Base-by-base conservation (phyloP, 92 coral and sea anemone genomes). In the Actinernus sp. region DNA sequence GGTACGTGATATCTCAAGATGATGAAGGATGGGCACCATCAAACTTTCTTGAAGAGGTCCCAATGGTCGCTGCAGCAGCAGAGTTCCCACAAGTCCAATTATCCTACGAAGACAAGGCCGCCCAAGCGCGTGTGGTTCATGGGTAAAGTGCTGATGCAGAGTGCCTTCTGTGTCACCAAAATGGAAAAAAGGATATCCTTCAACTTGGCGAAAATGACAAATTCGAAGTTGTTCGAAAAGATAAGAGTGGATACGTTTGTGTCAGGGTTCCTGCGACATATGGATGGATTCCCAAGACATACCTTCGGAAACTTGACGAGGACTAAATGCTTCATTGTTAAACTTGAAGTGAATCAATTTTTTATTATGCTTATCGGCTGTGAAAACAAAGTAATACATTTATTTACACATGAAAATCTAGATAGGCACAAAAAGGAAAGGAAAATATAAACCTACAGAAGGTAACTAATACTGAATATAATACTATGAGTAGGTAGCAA, bases 11-110 rank as follows among this genome's bases (percentile, higher is more conserved):
- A 41, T 55, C 60, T 11, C 64, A 58, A 2, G 76, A 63, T 9
- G 84, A 68, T 53, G 49, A 52, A 9, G 96, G 96, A 2, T 89
- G 91, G 96, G 96, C 91, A 23, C 91, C 96, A 22, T 89, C 92
- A 3, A 89, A 78, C 31, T 85, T 44, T 58, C 64, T 89, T 29
- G 78, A 79, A 65, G 18, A 46, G 45, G 36, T 30, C 21, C 14
- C 51, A 0, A 25, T 23, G 4, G 16, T 38, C 23, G 17, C 28
- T 0, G 31, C 36, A 19, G 18, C 52, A 23, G 18, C 52, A 45
- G 5, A 12, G 19, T 45, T 45, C 21, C 52, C 18, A 18, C 5
- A 45, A 5, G 18, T 23, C 22, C 52, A 36, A 45, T 45, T 23
- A 12, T 45, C 52, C 4, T 8, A 9, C 19, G 18, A 45, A 18